Conservation (phyloP, 2,797 vertebrate genomes). For the Halcyon smyrnensis region DNA sequence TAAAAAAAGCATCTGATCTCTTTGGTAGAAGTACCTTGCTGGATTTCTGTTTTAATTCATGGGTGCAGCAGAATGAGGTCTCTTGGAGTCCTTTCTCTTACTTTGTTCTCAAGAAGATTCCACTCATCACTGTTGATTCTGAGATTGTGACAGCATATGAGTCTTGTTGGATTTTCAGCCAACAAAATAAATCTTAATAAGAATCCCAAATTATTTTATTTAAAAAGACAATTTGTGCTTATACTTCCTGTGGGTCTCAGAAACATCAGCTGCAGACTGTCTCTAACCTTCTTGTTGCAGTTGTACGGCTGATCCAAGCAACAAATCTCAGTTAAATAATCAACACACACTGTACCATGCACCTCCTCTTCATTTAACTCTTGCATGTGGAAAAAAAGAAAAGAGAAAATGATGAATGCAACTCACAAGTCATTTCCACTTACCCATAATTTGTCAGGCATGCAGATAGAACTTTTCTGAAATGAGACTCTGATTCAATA, state of each 20-base stretch:
- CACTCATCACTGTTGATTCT: neutral
- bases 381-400: neutral
- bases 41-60: slow-evolving; percentile 1
- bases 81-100: neutral
- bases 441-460: neutral
- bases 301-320: neutral
- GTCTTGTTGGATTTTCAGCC: slow-evolving; percentile 1
- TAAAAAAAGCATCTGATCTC: neutral
- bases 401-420: neutral
- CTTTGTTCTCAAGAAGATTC: slow-evolving; percentile 21
- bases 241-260: neutral
- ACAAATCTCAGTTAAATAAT: neutral
- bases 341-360: neutral
- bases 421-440: neutral
- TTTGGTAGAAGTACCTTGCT: neutral
- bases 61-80: neutral
- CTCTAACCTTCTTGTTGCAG: neutral
- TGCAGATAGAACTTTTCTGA: neutral
- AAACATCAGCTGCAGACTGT: neutral
- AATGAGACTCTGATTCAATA: neutral
- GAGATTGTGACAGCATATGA: slow-evolving; percentile 15
- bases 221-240: neutral
- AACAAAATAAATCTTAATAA: slow-evolving; percentile 12
- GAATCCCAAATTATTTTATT: slow-evolving; percentile 21
- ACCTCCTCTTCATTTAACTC: neutral